Conservation (phyloP, 1,140 invertebrate species). For the Drosophila nigrodunni region DNA sequence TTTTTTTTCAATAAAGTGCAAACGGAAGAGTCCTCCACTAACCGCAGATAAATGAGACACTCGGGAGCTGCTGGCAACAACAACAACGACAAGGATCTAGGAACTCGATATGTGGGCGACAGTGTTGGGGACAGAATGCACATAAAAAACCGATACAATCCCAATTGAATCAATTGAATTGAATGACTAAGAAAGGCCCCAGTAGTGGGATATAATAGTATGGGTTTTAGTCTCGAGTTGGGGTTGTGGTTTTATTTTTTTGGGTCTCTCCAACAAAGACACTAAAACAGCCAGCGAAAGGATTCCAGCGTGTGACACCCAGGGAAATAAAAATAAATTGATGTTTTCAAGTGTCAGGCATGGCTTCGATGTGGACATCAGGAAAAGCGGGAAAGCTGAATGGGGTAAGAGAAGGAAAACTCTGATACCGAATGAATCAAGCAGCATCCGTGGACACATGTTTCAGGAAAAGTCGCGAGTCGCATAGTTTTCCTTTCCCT, state of each 20-base stretch:
- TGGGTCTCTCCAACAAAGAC: conserved; percentile 26
- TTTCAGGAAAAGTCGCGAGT: conserved; percentile 41
- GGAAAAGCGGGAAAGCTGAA: conserved; percentile 9
- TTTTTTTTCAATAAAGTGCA: conserved; percentile 50
- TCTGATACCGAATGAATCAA: background rate
- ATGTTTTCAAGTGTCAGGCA: conserved; percentile 70
- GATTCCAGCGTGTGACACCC: conserved; percentile 39
- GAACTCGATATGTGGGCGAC: conserved; percentile 31
- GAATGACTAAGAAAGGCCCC: conserved; percentile 68
- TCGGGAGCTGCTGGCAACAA: conserved; percentile 57
- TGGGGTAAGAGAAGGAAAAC: background rate
- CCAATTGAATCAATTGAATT: conserved; percentile 82
- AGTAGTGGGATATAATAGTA: conserved; percentile 23
- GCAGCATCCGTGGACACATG: conserved; percentile 37
- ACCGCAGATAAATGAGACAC: conserved; percentile 78
- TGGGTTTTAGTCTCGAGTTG: conserved; percentile 25
- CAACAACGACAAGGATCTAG: conserved; percentile 11
- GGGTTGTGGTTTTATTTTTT: conserved; percentile 19
- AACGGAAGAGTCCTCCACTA: conserved; percentile 43
- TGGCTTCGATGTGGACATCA: conserved; percentile 34
- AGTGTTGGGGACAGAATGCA: conserved; percentile 65
- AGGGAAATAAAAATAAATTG: conserved; percentile 76
- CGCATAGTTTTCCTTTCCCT: conserved; percentile 23
- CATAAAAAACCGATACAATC: conserved; percentile 78
- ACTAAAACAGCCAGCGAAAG: conserved; percentile 51